phyloP scores from a whole-genome alignment of 2,113 vertebrate genomes.

The Saccopteryx leptura region DNA sequence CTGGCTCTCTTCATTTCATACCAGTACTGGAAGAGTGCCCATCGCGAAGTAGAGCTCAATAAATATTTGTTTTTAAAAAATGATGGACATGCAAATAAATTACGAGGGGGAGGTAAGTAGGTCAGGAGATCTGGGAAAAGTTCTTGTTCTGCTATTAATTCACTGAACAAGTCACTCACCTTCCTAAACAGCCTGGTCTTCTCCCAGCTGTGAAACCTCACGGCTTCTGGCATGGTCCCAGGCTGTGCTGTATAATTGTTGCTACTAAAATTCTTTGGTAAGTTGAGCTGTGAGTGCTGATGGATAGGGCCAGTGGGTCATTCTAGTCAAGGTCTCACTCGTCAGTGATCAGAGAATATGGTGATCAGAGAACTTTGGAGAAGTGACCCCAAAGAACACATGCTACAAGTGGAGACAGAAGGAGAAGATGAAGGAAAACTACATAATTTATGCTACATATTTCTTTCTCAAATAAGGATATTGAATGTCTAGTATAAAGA shows the following conservation, averaged over 20 bases:
- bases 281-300: background rate
- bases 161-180: background rate
- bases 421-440: background rate
- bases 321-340: background rate
- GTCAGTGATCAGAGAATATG: background rate
- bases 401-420: background rate
- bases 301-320: background rate
- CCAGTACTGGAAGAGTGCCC: background rate
- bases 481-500: background rate
- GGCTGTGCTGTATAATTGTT: background rate
- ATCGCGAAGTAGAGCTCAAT: background rate
- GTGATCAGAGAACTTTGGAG: background rate
- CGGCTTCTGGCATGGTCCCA: background rate
- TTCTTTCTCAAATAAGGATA: background rate
- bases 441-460: background rate
- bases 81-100: background rate
- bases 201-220: background rate
- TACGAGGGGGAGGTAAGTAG: fast-evolving
- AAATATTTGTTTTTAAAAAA: background rate
- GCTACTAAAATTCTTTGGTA: background rate
- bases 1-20: background rate
- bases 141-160: background rate
- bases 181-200: background rate
- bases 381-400: background rate
- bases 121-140: background rate